A percentile compares a stretch with the other conserved stretches of the same genome.
Conservation (phyloP, 2,888 invertebrate species). For the Carcina quercana region DNA sequence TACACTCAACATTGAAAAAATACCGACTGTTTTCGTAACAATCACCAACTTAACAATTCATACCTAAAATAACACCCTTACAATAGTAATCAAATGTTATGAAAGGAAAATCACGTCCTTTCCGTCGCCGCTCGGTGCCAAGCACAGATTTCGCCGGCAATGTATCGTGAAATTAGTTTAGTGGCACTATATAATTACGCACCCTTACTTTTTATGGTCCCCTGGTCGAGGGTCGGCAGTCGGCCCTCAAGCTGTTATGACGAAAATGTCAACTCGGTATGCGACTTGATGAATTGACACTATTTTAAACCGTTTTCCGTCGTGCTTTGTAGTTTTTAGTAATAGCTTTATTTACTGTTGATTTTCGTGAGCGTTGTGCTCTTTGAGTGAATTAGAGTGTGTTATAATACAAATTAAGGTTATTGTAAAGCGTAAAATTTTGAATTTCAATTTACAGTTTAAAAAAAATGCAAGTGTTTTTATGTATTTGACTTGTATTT, state of each 20-base stretch:
- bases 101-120: slow-evolving; percentile 65
- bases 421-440: no score
- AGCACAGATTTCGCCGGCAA: slow-evolving; percentile 72
- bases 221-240: slow-evolving; percentile 28
- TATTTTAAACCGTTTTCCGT: slow-evolving; percentile 56
- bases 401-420: no score
- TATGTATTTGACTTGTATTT: no score
- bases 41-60: slow-evolving; percentile 59
- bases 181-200: slow-evolving; percentile 74
- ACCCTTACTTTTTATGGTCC: slow-evolving; percentile 66
- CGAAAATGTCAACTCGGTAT: slow-evolving; percentile 69
- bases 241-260: slow-evolving; percentile 58
- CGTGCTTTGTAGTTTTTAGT: slow-evolving; percentile 25
- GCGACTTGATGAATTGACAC: slow-evolving; percentile 71
- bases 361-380: background rate
- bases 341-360: slow-evolving; percentile 22
- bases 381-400: background rate
- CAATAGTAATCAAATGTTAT: slow-evolving; percentile 64
- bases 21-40: slow-evolving; percentile 39
- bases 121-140: slow-evolving; percentile 63
- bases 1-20: no score
- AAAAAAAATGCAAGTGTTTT: no score
- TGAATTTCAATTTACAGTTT: no score
- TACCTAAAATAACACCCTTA: slow-evolving; percentile 65
- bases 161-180: slow-evolving; percentile 75